Base-by-base conservation (phyloP, 1,140 invertebrate genomes). In the Drosophila pachea region DNA sequence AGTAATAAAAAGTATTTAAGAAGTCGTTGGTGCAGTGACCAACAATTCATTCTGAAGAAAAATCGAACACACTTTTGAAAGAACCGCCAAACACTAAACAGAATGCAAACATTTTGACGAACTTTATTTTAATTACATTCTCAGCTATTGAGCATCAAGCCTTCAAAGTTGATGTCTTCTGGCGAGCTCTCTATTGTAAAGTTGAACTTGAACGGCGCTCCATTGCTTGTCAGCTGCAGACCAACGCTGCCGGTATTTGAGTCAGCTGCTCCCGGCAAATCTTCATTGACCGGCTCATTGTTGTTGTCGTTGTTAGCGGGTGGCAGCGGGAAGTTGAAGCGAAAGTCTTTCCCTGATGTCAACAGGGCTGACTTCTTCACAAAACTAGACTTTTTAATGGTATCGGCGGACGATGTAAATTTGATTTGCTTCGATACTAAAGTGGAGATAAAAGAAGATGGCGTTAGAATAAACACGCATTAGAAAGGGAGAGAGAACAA, bases 171-270 rank as follows among this genome's bases (percentile, higher is more conserved):
- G 3, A 88, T 78, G 45, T 75, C 69, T 6, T 88, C 70, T n/a
- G 76, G 64, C 33, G 62, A 64, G 33, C 82, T 65, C 5, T 78
- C 72, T 36, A 87, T 62, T 4, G 48, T 48, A 88, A 92, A 92
- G 83, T 92, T 92, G 82, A 92, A 93, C 72, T 89, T 90, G 78
- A 93, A 92, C 8, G 77, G 84, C 81, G 87, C 65, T 88, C 87
- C 50, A 78, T 65, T 43, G 40, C 31, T 32, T 6, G n/a, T 38
- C n/a, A 9, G 3, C 40, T 42, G 40, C 58, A n/a, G 9, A 49
- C 14, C 68, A 36, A 31, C 32, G 40, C 29, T 16, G 40, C n/a
- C 12, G n/a, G 35, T 36, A 6, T 36, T 36, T 2, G n/a, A 12
- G 40, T 11, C 40, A n/a, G 40, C 11, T n/a, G 11, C 6, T 0